A percentile compares a stretch with the other conserved stretches of the same genome.
Evolutionary conservation across 2,888 invertebrate species (phyloP).

Genomic region (Neoscelio sp.): DNA sequence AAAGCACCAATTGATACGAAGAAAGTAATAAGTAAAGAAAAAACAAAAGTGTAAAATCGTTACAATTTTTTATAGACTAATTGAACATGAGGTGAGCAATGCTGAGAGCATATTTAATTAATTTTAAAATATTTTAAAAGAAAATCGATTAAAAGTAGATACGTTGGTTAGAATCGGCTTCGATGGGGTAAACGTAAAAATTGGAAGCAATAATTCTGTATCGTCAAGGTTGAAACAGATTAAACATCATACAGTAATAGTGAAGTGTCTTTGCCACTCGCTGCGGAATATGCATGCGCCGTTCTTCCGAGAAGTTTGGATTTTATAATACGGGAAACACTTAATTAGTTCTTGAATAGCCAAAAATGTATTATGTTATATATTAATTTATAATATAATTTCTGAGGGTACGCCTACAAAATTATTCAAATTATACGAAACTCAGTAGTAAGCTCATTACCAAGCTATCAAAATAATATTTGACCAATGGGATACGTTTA

Average conservation of each 20-base stretch:
- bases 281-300: slow-evolving; percentile 22
- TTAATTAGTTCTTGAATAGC: slow-evolving; percentile 15
- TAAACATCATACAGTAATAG: slow-evolving; percentile 3
- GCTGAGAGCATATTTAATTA: slow-evolving; percentile 44
- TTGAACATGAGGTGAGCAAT: slow-evolving; percentile 37
- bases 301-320: slow-evolving; percentile 19
- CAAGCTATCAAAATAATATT: slow-evolving; percentile 36
- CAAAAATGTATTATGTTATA: not conserved
- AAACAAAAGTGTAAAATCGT: slow-evolving; percentile 54
- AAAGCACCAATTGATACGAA: slow-evolving; percentile 72
- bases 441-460: slow-evolving; percentile 25
- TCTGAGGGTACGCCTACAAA: slow-evolving; percentile 9
- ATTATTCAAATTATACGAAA: no score
- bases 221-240: not conserved
- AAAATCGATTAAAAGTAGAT: slow-evolving; percentile 63
- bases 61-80: slow-evolving; percentile 64
- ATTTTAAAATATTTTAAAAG: slow-evolving; percentile 53
- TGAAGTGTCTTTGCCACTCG: slow-evolving; percentile 32
- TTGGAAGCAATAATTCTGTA: slow-evolving; percentile 23
- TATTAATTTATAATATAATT: slow-evolving; percentile 5
- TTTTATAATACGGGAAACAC: slow-evolving; percentile 17
- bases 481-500: slow-evolving; percentile 74
- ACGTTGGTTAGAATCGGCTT: slow-evolving; percentile 65
- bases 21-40: slow-evolving; percentile 61
- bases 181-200: slow-evolving; percentile 32